Base-by-base conservation (phyloP, 2,113 vertebrate genomes). In the Corydoras maculifer region DNA sequence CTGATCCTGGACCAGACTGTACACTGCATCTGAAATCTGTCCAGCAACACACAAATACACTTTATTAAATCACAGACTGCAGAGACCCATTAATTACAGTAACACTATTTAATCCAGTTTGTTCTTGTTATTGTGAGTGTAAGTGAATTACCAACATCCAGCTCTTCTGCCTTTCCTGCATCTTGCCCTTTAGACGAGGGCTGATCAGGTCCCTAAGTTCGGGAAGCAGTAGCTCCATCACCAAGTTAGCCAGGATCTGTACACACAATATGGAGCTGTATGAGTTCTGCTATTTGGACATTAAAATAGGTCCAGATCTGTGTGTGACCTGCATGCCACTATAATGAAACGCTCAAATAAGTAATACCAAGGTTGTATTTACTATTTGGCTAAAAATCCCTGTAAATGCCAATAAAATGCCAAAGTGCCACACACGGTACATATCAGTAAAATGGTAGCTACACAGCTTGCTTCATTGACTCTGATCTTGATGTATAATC, bases 211-310 rank as follows among this genome's bases (percentile, higher is more conserved):
- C 91, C 77, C 90, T 84, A 74, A 98, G 88, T 70, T 94, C 94
- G 0, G 94, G 89, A 3, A 92, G 88, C 68, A 97, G 91, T 25
- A 86, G 88, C 83, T 98, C 96, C 95, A 97, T 97, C 83, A 95
- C 95, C 85, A 98, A 87, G 84, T 97, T 98, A 78, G 92, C 92
- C 78, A 98, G 86, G 67, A 98, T 91, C 96, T 98, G 74, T 11
- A 12, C 0, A 9, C 8, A 57, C 9, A 57, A 43, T 43, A 43
- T 43, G 2, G 35, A 43, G 4, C 4, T 43, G 7, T 43, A 43
- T 43, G 7, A 43, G 35, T 43, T 43, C 35, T 43, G 35, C 35
- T 2, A 43, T 5, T 5, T 4, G 35, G 7, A 43, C 18, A 1
- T 25, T 25, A 25, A 25, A 25, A 25, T 25, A 25, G 18, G 18